These are phyloP conservation scores for Plusia festucae DNA, from an alignment of 2,888 invertebrate species.

Conservation along the genomic window DNA sequence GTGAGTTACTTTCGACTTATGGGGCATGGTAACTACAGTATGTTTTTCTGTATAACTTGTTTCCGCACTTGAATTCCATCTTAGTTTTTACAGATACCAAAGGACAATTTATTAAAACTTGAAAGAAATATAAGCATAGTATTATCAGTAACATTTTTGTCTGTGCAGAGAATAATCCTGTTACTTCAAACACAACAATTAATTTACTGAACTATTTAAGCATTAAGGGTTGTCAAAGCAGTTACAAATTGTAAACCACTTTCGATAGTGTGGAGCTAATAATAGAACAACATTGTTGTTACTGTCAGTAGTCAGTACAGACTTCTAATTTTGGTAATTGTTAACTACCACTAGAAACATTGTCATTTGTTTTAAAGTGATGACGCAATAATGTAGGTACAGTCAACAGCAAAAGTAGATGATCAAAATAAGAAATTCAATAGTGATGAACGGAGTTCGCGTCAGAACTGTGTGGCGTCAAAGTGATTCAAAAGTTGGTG, in stretches of 20 bases:
- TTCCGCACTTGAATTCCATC: too few species aligned
- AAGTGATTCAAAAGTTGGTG: too few species aligned
- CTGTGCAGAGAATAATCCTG: too few species aligned
- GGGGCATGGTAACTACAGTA: conserved; percentile 17
- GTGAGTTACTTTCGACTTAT: conserved; percentile 30
- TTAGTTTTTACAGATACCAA: too few species aligned
- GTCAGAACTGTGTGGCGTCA: too few species aligned
- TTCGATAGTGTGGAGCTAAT: neutral
- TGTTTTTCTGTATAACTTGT: too few species aligned
- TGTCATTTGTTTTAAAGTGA: neutral
- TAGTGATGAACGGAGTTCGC: too few species aligned
- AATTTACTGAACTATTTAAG: neutral
- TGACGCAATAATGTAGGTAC: neutral
- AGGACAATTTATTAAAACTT: too few species aligned
- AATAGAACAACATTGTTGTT: neutral
- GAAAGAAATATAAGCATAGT: too few species aligned
- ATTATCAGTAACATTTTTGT: too few species aligned
- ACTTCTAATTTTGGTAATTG: conserved; percentile 3
- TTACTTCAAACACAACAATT: neutral
- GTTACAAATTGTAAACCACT: neutral
- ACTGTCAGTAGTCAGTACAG: neutral
- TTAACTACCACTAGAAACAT: neutral
- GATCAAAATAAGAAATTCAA: too few species aligned
- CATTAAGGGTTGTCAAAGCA: neutral
- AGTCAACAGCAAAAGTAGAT: too few species aligned